Conservation (phyloP, 2,113 vertebrate genomes). For the Lonchura striata region DNA sequence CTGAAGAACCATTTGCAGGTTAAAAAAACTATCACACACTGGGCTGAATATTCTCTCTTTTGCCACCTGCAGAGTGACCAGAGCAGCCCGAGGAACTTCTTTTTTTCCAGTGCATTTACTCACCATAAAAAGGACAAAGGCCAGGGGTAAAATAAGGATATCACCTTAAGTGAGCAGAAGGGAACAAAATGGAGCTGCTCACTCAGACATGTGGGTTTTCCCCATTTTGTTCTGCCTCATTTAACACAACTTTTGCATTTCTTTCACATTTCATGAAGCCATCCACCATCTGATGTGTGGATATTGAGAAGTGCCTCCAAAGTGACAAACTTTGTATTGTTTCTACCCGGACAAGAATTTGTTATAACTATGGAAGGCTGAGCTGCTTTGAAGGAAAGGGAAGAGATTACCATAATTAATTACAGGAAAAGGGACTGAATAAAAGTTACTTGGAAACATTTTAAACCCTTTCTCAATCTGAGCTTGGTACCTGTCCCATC, state of each 20-base stretch:
- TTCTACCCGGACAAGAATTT: not conserved
- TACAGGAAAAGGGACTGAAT: not conserved
- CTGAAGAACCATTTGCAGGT: not conserved
- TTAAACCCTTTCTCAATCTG: not conserved
- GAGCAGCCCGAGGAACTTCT: not conserved
- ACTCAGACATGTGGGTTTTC: not conserved
- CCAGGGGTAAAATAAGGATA: not conserved
- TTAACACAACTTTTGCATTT: not conserved
- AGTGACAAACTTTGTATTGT: not conserved
- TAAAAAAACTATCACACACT: not conserved
- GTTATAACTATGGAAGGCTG: not conserved
- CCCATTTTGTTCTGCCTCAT: not conserved
- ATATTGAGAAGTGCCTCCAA: not conserved
- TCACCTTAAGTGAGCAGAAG: not conserved
- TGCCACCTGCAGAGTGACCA: not conserved
- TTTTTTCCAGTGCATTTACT: not conserved
- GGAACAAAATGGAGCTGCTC: not conserved
- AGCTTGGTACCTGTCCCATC: not conserved
- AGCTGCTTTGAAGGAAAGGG: not conserved
- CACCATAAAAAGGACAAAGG: not conserved
- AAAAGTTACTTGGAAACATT: not conserved
- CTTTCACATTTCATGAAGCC: not conserved
- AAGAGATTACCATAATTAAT: not conserved
- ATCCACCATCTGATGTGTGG: not conserved
- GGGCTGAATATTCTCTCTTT: not conserved